Conservation (phyloP, 2,797 vertebrate species). For the Tauraco hartlaubi region DNA sequence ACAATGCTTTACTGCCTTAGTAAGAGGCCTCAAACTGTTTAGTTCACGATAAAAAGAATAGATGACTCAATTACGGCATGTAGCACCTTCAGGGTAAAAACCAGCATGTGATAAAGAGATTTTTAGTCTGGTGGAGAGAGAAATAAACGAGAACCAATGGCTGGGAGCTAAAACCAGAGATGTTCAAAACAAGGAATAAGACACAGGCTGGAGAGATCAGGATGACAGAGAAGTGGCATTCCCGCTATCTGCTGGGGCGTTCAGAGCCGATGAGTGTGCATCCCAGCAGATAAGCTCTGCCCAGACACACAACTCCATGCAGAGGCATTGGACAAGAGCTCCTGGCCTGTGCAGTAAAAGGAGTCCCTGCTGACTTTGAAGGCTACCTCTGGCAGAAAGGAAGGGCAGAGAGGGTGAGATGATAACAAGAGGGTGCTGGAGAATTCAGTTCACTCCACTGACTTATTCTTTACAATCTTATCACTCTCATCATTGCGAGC, state of each 20-base stretch:
- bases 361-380: not conserved
- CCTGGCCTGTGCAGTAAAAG: accelerated
- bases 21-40: not conserved
- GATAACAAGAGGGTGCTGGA: not conserved
- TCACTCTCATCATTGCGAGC: not conserved
- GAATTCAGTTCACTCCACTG: not conserved
- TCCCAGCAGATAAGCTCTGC: not conserved
- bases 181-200: not conserved
- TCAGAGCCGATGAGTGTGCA: accelerated
- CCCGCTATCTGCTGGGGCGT: not conserved
- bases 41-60: not conserved
- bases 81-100: constrained; percentile 10
- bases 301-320: not conserved
- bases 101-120: not conserved
- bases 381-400: not conserved
- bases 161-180: not conserved
- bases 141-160: not conserved
- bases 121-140: not conserved
- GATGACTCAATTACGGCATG: not conserved
- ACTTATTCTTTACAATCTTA: not conserved
- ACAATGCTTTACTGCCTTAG: not conserved
- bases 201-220: not conserved
- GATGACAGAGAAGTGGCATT: accelerated
- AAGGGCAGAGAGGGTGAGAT: not conserved
- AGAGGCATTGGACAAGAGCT: not conserved